Evolutionary conservation across 2,797 vertebrate genomes (phyloP), one percentile per base, ranked within the genome.

Genomic region (Alfaro cultratus): DNA sequence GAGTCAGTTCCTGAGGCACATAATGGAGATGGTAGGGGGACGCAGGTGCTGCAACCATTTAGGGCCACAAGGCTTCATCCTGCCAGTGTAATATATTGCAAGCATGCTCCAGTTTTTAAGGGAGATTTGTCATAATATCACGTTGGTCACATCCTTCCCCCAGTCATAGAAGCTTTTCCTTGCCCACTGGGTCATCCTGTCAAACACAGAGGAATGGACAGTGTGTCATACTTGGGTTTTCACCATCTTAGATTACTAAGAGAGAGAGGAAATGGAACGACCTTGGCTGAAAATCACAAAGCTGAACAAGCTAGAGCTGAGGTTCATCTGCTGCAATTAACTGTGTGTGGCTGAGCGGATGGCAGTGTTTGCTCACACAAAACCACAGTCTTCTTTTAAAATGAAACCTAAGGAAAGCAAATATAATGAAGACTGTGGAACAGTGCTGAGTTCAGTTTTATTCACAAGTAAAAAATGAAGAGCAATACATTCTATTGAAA

Each of bases 41-140:
- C 78, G 29, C 86, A 85, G 90, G 84, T 88, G 89, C 82, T 86
- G 85, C 81, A 94, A 89, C 93, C 91, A 91, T 88, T 92, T 89
- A 81, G 86, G 87, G 82, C 88, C 93, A 89, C 80, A 39, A 89
- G 91, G 90, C 92, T 91, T 85, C 93, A 75, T 93, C 94, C 91
- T 91, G 83, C 80, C 88, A 70, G 80, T 86, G 90, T 93, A 94
- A 96, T 96, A 89, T 92, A 94, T 95, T 89, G 90, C 94, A 86
- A 81, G 94, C 90, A 73, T 78, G 84, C 85, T 94, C 91, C 92
- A 90, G 93, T 95, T 94, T 67, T 86, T 93, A 86, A 91, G 88
- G 94, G 90, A 95, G 91, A 95, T 96, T 95, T 95, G 94, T 96
- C 94, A 96, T 95, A 95, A 96, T 96, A 95, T 91, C 71, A 83